Base-by-base conservation (phyloP, 1,140 invertebrate genomes). In the Maniola jurtina region DNA sequence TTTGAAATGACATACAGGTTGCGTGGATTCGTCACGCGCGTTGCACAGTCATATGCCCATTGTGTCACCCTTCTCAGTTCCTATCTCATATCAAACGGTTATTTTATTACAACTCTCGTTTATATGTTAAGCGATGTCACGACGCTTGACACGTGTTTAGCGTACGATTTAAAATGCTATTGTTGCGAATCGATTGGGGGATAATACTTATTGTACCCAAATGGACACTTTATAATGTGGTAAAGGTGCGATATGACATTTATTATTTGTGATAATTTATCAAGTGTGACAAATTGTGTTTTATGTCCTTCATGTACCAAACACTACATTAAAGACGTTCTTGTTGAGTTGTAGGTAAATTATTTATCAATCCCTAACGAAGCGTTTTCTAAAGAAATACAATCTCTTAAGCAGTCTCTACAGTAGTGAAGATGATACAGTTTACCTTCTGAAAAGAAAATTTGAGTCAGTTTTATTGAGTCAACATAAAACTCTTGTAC, bases 81-180 rank as follows among this genome's bases (percentile, higher is more conserved):
- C 64, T 68, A 79, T 83, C 74, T 76, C 65, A 70, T 88, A 80
- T 83, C 75, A 75, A 77, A 81, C 77, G 68, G 70, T 79, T 80
- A 81, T 80, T 76, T 81, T 85, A 78, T 84, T 81, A 77, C 69
- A 66, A 72, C 55, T 82, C 75, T 80, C 73, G 79, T 84, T 77
- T 76, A 76, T 78, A 83, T 73, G 75, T 81, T 79, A 78, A 73
- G 73, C 75, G 72, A 81, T 81, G 86, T 87, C 79, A 80, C 76
- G 72, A 78, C 73, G 71, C 78, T 81, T 83, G 86, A 87, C 86
- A 84, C 84, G 84, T 87, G 84, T 87, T 86, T 85, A 87, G 82
- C 72, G 81, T 86, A 75, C 79, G 77, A 83, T 82, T 87, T 81
- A 83, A 76, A 83, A 77, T 78, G 71, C 79, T 61, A 82, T 87